Conservation (phyloP, 2,888 invertebrate genomes). For the Eupithecia tripunctaria region DNA sequence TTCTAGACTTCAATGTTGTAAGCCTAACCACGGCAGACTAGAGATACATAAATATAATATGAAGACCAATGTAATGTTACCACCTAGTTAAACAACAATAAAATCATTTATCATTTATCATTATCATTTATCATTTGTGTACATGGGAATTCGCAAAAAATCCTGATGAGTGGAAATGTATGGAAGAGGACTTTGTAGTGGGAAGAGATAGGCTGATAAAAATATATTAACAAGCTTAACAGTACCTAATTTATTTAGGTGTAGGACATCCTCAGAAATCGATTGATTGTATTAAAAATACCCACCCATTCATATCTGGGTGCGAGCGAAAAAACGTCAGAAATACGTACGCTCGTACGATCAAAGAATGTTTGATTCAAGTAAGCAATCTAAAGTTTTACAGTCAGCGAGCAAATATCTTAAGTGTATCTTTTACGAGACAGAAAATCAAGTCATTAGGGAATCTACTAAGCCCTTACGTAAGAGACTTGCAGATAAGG, state of each 20-base stretch:
- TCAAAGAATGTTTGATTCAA: slow-evolving; percentile 15
- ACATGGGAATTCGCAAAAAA: no score
- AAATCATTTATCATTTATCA: no score
- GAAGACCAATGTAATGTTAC: no score
- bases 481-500: slow-evolving; percentile 71
- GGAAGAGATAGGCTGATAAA: background rate
- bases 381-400: slow-evolving; percentile 34
- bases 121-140: no score
- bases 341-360: background rate
- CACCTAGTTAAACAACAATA: no score
- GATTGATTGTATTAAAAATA: background rate
- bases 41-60: no score
- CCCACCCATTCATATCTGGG: background rate
- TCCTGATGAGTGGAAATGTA: no score
- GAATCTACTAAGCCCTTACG: slow-evolving; percentile 63
- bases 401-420: slow-evolving; percentile 41
- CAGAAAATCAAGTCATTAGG: slow-evolving; percentile 74
- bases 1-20: no score
- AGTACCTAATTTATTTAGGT: background rate
- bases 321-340: background rate
- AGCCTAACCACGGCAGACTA: no score
- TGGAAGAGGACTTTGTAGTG: background rate
- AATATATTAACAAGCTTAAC: background rate
- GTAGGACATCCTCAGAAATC: background rate
- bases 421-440: slow-evolving; percentile 59